phyloP scores from a whole-genome alignment of 2,113 vertebrate species.

The Chunga burmeisteri region DNA sequence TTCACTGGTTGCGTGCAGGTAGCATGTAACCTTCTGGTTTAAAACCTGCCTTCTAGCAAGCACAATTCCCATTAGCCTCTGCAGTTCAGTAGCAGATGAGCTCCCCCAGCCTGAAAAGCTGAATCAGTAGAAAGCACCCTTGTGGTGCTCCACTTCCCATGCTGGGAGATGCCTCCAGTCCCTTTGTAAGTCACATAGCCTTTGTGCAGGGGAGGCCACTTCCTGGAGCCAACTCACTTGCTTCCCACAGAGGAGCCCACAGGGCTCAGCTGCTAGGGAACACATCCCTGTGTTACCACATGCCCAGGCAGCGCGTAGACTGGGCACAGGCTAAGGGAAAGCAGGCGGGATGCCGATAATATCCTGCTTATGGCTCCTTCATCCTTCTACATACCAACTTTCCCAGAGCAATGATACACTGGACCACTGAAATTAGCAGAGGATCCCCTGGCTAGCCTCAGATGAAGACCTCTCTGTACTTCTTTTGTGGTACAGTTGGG shows the following conservation, averaged over 20 bases:
- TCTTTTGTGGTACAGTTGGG: not conserved
- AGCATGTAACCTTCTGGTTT: not conserved
- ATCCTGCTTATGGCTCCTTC: not conserved
- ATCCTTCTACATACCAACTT: accelerated
- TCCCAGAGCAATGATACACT: not conserved
- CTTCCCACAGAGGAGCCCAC: not conserved
- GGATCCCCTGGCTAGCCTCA: not conserved
- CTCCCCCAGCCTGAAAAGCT: not conserved
- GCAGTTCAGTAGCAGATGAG: not conserved
- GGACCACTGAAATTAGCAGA: not conserved
- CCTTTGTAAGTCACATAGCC: not conserved
- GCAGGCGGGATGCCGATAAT: not conserved
- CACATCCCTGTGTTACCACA: not conserved
- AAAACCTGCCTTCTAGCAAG: not conserved
- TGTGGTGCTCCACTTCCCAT: not conserved
- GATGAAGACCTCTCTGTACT: not conserved
- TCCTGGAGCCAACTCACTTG: not conserved
- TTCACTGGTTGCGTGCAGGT: not conserved
- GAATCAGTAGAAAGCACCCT: not conserved
- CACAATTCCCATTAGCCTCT: not conserved
- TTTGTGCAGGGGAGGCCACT: not conserved
- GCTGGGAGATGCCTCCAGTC: not conserved
- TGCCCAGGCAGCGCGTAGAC: accelerated
- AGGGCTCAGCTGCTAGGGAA: not conserved
- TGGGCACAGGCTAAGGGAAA: not conserved